phyloP scores from a whole-genome alignment of 2,113 vertebrate genomes.

The Arvicanthis niloticus region DNA sequence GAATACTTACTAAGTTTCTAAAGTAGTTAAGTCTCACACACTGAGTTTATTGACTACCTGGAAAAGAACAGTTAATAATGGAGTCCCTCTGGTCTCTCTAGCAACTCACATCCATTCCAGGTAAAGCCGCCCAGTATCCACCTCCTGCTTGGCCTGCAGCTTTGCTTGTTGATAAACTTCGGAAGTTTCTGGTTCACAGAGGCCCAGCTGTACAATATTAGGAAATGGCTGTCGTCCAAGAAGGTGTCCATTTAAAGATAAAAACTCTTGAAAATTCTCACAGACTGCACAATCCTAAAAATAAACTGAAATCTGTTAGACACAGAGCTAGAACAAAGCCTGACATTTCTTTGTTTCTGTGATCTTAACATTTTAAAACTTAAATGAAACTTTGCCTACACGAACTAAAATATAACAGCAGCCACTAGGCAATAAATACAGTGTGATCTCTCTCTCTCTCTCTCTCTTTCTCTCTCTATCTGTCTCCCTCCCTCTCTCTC shows the following conservation, averaged over 20 bases:
- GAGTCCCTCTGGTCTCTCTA: constrained; percentile 47
- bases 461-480: too few relatives aligned
- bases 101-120: constrained; percentile 95
- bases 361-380: constrained; percentile 59
- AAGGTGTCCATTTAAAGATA: constrained; percentile 96
- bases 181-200: constrained; percentile 93
- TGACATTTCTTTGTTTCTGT: constrained; percentile 68
- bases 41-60: constrained; percentile 28
- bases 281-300: constrained; percentile 91
- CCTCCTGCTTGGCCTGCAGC: constrained; percentile 87
- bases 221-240: constrained; percentile 95
- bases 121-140: constrained; percentile 89
- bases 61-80: constrained; percentile 49
- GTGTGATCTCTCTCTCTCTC: not conserved
- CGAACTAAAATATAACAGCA: constrained; percentile 60
- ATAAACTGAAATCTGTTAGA: constrained; percentile 70
- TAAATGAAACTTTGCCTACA: constrained; percentile 53
- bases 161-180: constrained; percentile 95
- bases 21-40: constrained; percentile 54
- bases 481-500: not conserved
- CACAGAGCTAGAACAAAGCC: constrained; percentile 55
- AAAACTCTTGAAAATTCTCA: constrained; percentile 97
- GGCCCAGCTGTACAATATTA: constrained; percentile 95
- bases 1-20: constrained; percentile 52
- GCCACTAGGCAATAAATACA: constrained; percentile 52